Evolutionary conservation across 1,140 invertebrate genomes (phyloP), one percentile per base, ranked within the genome.

Genomic region (Trichonephila clavata): DNA sequence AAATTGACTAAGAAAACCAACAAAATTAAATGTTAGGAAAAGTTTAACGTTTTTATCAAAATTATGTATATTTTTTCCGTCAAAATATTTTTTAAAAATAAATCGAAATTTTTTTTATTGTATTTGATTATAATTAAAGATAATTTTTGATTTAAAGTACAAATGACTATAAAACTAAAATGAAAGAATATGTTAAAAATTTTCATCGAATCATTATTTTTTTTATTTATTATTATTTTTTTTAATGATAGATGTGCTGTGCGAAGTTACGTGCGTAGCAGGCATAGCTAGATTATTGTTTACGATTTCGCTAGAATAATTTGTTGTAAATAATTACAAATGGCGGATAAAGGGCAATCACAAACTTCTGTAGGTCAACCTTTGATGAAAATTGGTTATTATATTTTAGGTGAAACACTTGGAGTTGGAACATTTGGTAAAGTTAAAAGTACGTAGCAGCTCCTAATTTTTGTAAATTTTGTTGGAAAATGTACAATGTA

Each of bases 401-500:
- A 99, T 95, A 98, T 98, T 50, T 96, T 99, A 59, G 98, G 98
- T 21, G 97, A 97, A 94, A 99, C 98, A 0, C 96, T 99, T 39
- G 98, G 98, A 60, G 97, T 98, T 71, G 98, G 98, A 16, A 99
- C 98, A 18, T 99, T 99, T 96, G 98, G 98, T 71, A 99, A 99
- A 97, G 98, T 99, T 7, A 99, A 99, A 97, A 98, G 97, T 97
- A 96, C 95, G 96, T 95, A 71, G 39, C 84, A 18, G 39, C 13
- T 65, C 60, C 32, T 18, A 81, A 21, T 68, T 32, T 16, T 20
- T 27, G 24, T 27, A 61, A 21, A 61, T 8, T 21, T 81, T 71
- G 16, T 21, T 84, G 50, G 16, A 71, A n/a, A 57, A n/a, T 89
- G 8, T 24, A n/a, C 50, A 21, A 39, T 81, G 60, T 21, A 14